Percentiles rank a stretch among this genome's conserved stretches.
Conservation (phyloP, 2,888 invertebrate species). For the Notodonta dromedarius region DNA sequence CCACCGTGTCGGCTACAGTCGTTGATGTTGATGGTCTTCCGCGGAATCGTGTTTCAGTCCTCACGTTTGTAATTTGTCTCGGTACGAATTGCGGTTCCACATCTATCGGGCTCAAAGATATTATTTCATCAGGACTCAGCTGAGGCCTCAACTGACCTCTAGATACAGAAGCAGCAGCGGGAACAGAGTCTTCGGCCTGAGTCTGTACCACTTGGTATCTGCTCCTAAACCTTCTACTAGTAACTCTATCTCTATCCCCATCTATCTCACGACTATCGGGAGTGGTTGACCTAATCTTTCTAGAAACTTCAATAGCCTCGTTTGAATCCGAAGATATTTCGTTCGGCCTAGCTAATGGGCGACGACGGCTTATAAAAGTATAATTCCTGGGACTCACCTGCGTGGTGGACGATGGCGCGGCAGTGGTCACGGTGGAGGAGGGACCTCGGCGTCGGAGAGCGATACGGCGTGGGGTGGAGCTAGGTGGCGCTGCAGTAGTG, state of each 20-base stretch:
- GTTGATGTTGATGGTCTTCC: conserved; percentile 38
- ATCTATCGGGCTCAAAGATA: conserved; percentile 82
- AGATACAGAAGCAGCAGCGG: conserved; percentile 67
- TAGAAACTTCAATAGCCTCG: conserved; percentile 52
- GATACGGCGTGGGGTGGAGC: conserved; percentile 50
- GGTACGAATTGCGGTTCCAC: conserved; percentile 57
- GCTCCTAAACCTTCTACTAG: conserved; percentile 53
- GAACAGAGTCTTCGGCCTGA: conserved; percentile 62
- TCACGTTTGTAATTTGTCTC: conserved; percentile 46
- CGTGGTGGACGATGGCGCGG: conserved; percentile 56
- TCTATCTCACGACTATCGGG: conserved; percentile 75
- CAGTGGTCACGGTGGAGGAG: conserved; percentile 52
- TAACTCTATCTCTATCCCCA: conserved; percentile 24
- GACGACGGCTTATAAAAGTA: conserved; percentile 73
- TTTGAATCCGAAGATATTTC: conserved; percentile 71
- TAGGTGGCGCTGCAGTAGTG: conserved; percentile 35
- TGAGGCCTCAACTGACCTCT: conserved; percentile 66
- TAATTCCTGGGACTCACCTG: conserved; percentile 85
- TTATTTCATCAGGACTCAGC: conserved; percentile 74
- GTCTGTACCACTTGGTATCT: conserved; percentile 50
- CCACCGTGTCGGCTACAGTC: conserved; percentile 51
- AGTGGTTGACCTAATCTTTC: conserved; percentile 78
- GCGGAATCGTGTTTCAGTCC: conserved; percentile 51
- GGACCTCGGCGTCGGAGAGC: conserved; percentile 60
- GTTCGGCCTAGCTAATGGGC: conserved; percentile 67